Conservation (phyloP, 2,797 vertebrate genomes). For the Poeciliopsis turneri region DNA sequence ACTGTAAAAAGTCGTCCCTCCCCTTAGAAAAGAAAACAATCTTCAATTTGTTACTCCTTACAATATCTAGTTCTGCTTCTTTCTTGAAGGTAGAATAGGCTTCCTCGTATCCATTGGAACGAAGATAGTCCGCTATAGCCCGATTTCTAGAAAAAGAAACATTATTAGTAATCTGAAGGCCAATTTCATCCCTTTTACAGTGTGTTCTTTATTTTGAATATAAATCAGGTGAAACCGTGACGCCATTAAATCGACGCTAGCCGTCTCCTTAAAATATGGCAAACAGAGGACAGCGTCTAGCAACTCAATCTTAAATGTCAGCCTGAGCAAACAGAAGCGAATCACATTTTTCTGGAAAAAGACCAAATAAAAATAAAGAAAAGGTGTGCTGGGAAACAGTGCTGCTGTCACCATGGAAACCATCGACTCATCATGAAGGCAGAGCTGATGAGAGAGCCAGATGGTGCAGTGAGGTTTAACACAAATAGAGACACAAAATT, state of each 20-base stretch:
- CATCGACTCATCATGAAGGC: constrained; percentile 17
- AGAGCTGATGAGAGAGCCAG: constrained; percentile 11
- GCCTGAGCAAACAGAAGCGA: constrained; percentile 34
- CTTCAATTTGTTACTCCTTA: constrained; percentile 66
- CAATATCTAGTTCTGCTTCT: constrained; percentile 98
- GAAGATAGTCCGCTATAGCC: constrained; percentile 99
- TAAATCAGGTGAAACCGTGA: constrained; percentile 7
- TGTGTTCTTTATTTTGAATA: background rate
- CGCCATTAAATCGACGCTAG: constrained; percentile 2
- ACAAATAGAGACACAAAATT: constrained; percentile 36
- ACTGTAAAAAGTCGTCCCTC: background rate
- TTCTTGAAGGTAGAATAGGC: constrained; percentile 99
- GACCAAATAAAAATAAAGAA: constrained; percentile 21
- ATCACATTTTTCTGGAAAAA: constrained; percentile 26
- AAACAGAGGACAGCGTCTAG: constrained; percentile 40
- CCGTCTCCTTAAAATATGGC: constrained; percentile 34
- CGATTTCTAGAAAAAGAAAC: constrained; percentile 88
- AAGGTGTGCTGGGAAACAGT: constrained; percentile 16
- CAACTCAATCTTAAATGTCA: constrained; percentile 45
- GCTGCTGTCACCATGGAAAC: constrained; percentile 60
- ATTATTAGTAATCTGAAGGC: background rate
- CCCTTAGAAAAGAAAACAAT: background rate
- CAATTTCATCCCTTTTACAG: background rate
- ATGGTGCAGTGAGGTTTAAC: constrained; percentile 6
- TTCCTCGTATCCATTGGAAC: constrained; percentile 98